phyloP scores from a whole-genome alignment of 2,797 vertebrate genomes.

The Lepus townsendii region DNA sequence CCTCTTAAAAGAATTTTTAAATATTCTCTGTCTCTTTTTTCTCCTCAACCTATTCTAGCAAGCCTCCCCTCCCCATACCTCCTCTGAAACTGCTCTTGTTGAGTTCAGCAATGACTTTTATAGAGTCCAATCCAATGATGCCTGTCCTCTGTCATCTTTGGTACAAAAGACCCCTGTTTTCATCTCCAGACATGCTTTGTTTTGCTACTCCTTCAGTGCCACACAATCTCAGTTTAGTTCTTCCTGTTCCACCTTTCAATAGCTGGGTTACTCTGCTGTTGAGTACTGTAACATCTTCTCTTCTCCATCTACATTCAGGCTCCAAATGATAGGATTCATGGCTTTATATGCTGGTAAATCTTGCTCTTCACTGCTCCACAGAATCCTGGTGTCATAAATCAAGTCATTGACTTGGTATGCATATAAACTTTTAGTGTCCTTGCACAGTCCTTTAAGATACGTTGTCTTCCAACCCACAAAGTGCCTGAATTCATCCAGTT shows the following conservation, averaged over 20 bases:
- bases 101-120: not conserved
- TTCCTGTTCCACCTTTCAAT: not conserved
- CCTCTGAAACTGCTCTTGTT: not conserved
- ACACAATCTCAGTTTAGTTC: not conserved
- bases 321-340: not conserved
- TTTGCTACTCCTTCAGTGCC: not conserved
- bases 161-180: not conserved
- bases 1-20: not conserved
- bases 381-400: not conserved
- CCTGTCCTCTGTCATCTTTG: not conserved
- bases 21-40: not conserved
- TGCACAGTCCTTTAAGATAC: not conserved
- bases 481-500: not conserved
- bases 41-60: not conserved
- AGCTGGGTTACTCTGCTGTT: not conserved
- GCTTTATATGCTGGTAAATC: not conserved
- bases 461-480: not conserved
- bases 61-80: not conserved
- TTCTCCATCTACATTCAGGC: not conserved
- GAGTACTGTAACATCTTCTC: not conserved
- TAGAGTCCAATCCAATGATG: not conserved
- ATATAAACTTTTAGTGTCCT: not conserved
- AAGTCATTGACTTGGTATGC: not conserved
- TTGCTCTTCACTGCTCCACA: not conserved
- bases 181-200: not conserved